A percentile compares a stretch with the other conserved stretches of the same genome.
Conservation (phyloP, 2,888 invertebrate genomes). For the Malthinus flaveolus region DNA sequence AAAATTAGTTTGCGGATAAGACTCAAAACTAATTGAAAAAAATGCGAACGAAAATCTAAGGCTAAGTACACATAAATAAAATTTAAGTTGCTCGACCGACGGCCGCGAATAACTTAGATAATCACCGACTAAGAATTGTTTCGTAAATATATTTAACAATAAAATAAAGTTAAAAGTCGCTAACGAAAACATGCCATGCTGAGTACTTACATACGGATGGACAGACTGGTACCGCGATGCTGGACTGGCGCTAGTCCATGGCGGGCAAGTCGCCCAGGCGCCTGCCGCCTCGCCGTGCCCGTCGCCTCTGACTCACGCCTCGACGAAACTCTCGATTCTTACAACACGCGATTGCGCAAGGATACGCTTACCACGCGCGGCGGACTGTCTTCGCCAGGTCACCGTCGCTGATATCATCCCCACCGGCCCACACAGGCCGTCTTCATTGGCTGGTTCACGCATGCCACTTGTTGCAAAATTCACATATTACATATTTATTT, state of each 20-base stretch:
- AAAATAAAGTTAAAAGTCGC: neutral
- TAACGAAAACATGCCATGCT: constrained; percentile 20
- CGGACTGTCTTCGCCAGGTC: constrained; percentile 44
- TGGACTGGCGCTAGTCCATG: constrained; percentile 48
- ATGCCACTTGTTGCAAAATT: constrained; percentile 42
- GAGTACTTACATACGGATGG: constrained; percentile 47
- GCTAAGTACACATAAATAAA: no score
- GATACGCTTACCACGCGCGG: constrained; percentile 45
- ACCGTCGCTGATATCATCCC: constrained; percentile 47
- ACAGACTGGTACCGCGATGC: constrained; percentile 48
- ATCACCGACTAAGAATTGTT: no score
- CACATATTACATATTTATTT: constrained; percentile 4
- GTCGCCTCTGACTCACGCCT: constrained; percentile 51
- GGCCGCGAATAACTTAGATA: no score
- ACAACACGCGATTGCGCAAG: constrained; percentile 48
- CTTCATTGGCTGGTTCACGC: constrained; percentile 48
- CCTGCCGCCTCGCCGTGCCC: constrained; percentile 54
- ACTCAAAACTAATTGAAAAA: neutral
- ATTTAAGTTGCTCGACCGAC: no score
- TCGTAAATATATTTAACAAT: no score
- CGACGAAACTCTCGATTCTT: constrained; percentile 27
- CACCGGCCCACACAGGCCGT: constrained; percentile 45
- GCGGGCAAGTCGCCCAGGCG: constrained; percentile 48
- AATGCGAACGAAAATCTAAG: neutral
- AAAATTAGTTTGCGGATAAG: no score